These are phyloP conservation scores for Spinus olivaceus DNA, from an alignment of 2,797 vertebrate genomes.

Conservation along the genomic window DNA sequence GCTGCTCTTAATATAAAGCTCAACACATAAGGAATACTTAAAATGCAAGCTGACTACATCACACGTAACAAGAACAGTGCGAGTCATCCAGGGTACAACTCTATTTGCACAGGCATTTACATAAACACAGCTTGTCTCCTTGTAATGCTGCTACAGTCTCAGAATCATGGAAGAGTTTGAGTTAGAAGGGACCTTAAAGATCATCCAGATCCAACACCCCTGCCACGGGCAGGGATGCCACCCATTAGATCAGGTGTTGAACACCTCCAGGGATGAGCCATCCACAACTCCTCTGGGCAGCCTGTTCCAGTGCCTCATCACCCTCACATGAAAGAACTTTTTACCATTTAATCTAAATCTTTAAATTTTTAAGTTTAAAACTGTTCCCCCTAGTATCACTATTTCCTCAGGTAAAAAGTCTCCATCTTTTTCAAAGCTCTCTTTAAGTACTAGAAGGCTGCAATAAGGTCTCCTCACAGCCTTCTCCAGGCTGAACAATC, in stretches of 20 bases:
- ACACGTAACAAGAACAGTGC: not conserved
- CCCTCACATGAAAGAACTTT: not conserved
- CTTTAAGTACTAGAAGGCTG: not conserved
- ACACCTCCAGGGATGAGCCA: not conserved
- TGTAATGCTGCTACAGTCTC: not conserved
- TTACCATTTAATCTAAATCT: not conserved
- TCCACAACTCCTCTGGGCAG: not conserved
- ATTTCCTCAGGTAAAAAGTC: not conserved
- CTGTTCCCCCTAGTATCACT: not conserved
- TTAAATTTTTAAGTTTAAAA: not conserved
- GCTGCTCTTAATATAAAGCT: constrained; percentile 57
- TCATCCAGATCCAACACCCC: not conserved
- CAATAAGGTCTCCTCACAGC: not conserved
- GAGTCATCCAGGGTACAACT: not conserved
- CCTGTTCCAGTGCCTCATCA: not conserved
- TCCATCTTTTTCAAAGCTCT: not conserved
- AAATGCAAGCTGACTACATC: constrained; percentile 42
- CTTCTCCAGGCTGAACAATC: not conserved
- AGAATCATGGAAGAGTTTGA: not conserved
- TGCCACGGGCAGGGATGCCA: not conserved
- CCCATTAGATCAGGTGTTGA: not conserved
- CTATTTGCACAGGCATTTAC: not conserved
- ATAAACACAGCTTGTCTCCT: not conserved
- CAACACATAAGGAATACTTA: constrained; percentile 33
- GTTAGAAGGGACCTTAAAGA: not conserved